Percentiles rank a stretch among this genome's conserved stretches.
Evolutionary conservation across 2,113 vertebrate species (phyloP).

Genomic region (Chitala chitala): DNA sequence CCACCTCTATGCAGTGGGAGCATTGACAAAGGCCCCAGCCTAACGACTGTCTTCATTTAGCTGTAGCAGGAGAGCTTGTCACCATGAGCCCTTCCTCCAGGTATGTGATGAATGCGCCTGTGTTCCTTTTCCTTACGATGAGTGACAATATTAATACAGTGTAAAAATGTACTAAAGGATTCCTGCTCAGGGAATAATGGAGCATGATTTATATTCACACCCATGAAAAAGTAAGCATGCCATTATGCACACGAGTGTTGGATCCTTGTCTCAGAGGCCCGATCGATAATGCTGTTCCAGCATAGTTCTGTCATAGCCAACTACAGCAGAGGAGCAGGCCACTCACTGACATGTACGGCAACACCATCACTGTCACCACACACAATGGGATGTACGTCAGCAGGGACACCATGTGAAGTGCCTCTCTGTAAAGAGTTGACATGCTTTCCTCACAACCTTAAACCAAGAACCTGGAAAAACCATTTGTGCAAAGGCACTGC

Average conservation of each 20-base stretch:
- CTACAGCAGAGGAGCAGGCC: no score
- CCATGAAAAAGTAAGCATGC: conserved; percentile 64
- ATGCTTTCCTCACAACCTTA: no score
- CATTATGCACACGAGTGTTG: conserved; percentile 65
- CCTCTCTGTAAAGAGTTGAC: no score
- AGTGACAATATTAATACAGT: conserved; percentile 65
- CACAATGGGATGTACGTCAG: no score
- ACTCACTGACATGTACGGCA: no score
- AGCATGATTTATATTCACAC: conserved; percentile 55
- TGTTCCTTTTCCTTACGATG: conserved; percentile 30
- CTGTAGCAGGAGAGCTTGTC: conserved; percentile 36
- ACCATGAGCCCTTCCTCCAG: neutral
- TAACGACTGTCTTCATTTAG: conserved; percentile 46
- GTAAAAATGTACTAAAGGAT: conserved; percentile 65
- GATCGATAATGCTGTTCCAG: conserved; percentile 50
- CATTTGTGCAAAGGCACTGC: no score
- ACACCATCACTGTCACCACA: no score
- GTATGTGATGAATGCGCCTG: conserved; percentile 48
- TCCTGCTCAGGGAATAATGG: conserved; percentile 34
- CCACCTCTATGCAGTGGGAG: conserved; percentile 48
- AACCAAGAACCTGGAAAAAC: no score
- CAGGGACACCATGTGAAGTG: no score
- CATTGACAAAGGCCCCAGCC: conserved; percentile 60
- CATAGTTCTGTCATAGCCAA: conserved; percentile 53
- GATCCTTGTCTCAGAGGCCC: conserved; percentile 44